phyloP scores from a whole-genome alignment of 2,797 vertebrate genomes.

The Loris lydekkerianus region DNA sequence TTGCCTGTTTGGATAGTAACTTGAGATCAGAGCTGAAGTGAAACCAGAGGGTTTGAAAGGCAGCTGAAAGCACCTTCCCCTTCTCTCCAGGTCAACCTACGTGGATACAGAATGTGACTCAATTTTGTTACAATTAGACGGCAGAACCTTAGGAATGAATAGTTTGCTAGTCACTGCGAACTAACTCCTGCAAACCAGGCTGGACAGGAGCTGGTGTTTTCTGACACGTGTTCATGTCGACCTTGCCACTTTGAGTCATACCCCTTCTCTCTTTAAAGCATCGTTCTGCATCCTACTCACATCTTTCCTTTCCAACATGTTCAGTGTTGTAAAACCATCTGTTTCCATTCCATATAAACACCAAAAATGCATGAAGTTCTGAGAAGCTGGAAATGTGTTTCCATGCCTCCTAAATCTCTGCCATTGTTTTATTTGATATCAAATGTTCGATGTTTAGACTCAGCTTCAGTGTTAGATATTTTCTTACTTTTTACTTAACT shows the following conservation, averaged over 20 bases:
- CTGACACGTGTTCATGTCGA: slow-evolving; percentile 70
- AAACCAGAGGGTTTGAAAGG: not conserved
- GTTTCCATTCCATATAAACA: not conserved
- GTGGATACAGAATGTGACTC: slow-evolving; percentile 73
- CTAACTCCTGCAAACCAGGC: slow-evolving; percentile 77
- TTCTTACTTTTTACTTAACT: not conserved
- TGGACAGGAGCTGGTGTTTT: slow-evolving; percentile 77
- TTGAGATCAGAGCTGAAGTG: not conserved
- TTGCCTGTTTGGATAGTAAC: not conserved
- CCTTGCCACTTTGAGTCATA: slow-evolving; percentile 74
- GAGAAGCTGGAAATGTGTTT: not conserved
- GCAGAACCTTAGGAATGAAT: slow-evolving; percentile 73
- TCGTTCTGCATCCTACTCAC: slow-evolving; percentile 59
- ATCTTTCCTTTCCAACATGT: slow-evolving; percentile 71
- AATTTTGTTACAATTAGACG: slow-evolving; percentile 75
- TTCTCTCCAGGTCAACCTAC: not conserved
- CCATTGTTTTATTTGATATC: not conserved
- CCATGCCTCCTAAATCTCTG: not conserved
- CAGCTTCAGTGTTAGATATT: not conserved
- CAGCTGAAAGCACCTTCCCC: no score
- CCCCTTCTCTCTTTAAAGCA: slow-evolving; percentile 55
- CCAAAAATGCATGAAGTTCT: not conserved
- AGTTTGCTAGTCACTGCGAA: slow-evolving; percentile 70
- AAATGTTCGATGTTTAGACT: not conserved
- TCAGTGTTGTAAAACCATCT: not conserved